Percentiles rank a stretch among this genome's conserved stretches.
These are phyloP conservation scores for Podargus strigoides DNA, from an alignment of 2,797 vertebrate species.

Conservation along the genomic window DNA sequence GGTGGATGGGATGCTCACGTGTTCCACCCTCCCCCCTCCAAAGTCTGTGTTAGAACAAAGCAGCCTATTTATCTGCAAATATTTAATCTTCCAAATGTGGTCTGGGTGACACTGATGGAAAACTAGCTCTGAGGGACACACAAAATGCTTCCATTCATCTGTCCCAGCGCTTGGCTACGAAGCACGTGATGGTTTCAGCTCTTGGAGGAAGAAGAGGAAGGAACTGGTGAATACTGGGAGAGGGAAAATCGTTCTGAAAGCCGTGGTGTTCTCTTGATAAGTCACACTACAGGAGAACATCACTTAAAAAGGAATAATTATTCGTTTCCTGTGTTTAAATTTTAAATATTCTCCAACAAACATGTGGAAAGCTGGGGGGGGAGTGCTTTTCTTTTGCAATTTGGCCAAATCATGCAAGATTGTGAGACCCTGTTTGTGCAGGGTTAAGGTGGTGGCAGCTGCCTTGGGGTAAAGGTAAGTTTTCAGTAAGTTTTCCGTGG, in stretches of 20 bases:
- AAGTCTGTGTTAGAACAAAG: background rate
- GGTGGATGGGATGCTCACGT: background rate
- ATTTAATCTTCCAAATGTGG: background rate
- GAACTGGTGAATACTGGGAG: background rate
- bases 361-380: rapidly evolving
- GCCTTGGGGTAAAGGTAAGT: rapidly evolving
- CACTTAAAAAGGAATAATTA: background rate
- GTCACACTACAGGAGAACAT: background rate
- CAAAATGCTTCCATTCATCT: background rate
- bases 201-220: background rate
- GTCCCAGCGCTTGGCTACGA: background rate
- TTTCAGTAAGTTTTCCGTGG: too few species aligned
- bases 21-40: background rate
- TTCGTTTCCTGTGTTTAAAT: background rate
- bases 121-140: background rate
- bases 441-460: background rate
- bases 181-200: background rate
- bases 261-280: background rate
- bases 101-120: background rate
- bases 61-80: background rate
- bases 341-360: too few species aligned
- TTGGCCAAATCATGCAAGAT: background rate
- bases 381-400: background rate
- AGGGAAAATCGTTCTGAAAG: background rate
- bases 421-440: background rate